Percentiles rank a stretch among this genome's conserved stretches.
Evolutionary conservation across 2,888 invertebrate species (phyloP).

Genomic region (Eremobia ochroleuca): DNA sequence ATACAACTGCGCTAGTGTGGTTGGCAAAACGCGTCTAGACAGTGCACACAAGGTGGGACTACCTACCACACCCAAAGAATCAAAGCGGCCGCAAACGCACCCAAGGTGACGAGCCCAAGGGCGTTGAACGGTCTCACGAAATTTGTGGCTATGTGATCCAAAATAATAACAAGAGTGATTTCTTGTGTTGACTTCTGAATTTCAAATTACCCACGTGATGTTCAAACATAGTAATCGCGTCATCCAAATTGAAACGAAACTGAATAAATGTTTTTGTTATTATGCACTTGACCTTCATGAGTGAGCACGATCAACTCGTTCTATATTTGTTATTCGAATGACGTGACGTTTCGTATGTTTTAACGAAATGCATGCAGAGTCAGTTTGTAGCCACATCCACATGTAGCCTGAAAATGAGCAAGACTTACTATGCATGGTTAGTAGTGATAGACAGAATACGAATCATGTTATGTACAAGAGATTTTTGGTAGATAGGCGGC

Average conservation of each 20-base stretch:
- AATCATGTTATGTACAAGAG: neutral
- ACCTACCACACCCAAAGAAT: neutral
- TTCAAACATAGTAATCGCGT: neutral
- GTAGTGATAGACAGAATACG: neutral
- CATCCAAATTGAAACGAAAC: neutral
- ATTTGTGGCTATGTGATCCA: neutral
- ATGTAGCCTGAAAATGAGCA: neutral
- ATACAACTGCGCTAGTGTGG: neutral
- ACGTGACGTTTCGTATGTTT: neutral
- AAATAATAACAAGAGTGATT: neutral
- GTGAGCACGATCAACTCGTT: neutral
- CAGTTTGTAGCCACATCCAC: neutral
- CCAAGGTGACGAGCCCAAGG: neutral
- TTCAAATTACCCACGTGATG: neutral
- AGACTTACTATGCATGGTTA: neutral
- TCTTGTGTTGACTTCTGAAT: neutral
- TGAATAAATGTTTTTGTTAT: neutral
- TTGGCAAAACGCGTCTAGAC: neutral
- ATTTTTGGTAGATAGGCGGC: neutral
- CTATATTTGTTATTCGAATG: neutral
- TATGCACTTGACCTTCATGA: conserved; percentile 3
- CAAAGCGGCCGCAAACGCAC: too few relatives aligned
- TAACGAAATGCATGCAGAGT: neutral
- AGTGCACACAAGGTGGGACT: neutral
- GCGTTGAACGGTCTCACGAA: too few relatives aligned